Percentiles rank a stretch among this genome's conserved stretches.
Evolutionary conservation across 1,140 invertebrate genomes (phyloP).

Genomic region (Aethina tumida): DNA sequence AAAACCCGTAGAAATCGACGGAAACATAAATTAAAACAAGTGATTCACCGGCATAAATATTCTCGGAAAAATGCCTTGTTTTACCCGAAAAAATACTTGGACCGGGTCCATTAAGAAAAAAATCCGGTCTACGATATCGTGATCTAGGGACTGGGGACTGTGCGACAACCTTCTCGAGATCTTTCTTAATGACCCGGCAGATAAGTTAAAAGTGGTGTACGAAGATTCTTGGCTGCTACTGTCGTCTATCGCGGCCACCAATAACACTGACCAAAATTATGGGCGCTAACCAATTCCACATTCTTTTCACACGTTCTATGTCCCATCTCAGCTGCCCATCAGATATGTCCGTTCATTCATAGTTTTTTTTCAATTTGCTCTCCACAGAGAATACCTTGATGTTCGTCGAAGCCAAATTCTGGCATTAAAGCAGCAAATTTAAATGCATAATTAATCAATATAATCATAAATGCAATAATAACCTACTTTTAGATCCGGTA

Average conservation of each 20-base stretch:
- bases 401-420: no score
- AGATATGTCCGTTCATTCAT: no score
- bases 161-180: constrained; percentile 26
- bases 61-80: constrained; percentile 18
- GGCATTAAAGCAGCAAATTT: no score
- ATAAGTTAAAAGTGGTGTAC: constrained; percentile 34
- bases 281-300: no score
- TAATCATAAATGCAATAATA: no score
- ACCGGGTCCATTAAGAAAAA: constrained; percentile 23
- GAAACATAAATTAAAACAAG: constrained; percentile 2
- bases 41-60: constrained; percentile 7
- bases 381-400: no score
- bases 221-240: constrained; percentile 28
- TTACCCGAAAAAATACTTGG: constrained; percentile 17
- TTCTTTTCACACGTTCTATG: no score
- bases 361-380: no score
- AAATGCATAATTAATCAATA: no score
- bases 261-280: neutral
- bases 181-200: constrained; percentile 28
- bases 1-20: no score
- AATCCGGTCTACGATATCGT: constrained; percentile 24
- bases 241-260: constrained; percentile 5
- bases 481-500: no score
- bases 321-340: no score
- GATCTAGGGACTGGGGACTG: constrained; percentile 16